These are phyloP conservation scores for Platanista minor DNA, from an alignment of 2,113 vertebrate species.

Conservation along the genomic window DNA sequence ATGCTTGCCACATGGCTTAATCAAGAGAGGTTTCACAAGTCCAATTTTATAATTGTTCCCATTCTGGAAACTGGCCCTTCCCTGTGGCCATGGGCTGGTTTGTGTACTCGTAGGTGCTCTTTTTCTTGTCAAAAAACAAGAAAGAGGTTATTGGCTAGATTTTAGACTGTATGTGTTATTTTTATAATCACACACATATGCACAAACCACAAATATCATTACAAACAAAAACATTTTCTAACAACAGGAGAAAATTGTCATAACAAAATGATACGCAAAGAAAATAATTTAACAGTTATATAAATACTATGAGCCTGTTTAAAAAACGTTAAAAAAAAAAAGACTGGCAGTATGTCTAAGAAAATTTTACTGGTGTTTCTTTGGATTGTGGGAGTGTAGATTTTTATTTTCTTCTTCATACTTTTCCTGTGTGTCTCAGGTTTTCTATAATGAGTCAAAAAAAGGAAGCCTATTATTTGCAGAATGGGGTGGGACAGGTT, in stretches of 20 bases:
- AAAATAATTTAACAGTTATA: background rate
- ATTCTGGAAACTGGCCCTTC: background rate
- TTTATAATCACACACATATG: background rate
- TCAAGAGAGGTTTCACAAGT: background rate
- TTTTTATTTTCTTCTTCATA: background rate
- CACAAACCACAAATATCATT: background rate
- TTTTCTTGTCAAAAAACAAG: background rate
- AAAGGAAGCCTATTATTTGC: background rate
- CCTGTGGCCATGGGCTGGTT: background rate
- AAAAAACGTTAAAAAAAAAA: background rate
- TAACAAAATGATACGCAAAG: background rate
- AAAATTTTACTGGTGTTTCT: background rate
- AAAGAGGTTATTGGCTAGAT: background rate
- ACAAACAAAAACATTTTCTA: background rate
- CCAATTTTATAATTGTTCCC: background rate
- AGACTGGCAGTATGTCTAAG: background rate
- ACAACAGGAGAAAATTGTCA: background rate
- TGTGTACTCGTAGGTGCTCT: background rate
- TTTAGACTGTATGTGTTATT: background rate
- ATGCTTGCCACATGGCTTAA: background rate
- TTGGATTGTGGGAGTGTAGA: background rate
- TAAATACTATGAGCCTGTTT: background rate
- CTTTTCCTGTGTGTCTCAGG: background rate
- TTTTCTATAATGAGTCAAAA: constrained; percentile 10
- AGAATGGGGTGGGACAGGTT: background rate